Evolutionary conservation across 2,888 invertebrate genomes (phyloP).

Genomic region (Tenthredo notha): DNA sequence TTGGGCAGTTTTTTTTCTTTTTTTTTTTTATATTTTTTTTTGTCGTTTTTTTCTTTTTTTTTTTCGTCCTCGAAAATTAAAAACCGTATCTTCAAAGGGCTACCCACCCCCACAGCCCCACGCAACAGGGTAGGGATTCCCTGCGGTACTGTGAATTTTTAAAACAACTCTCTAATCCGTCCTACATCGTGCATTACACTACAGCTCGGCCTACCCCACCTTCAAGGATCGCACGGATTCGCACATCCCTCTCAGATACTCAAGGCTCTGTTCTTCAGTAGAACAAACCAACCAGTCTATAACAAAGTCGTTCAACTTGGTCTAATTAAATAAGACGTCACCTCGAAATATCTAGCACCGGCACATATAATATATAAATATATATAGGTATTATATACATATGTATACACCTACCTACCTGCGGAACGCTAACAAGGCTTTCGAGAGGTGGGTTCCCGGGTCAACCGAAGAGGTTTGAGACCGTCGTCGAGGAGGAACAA

Average conservation of each 20-base stretch:
- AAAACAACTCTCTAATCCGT: conserved; percentile 13
- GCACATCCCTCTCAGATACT: neutral
- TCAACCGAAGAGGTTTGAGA: conserved; percentile 44
- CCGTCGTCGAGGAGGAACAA: conserved; percentile 16
- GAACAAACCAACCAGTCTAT: conserved; percentile 58
- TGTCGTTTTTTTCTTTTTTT: neutral
- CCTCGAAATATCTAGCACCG: conserved; percentile 25
- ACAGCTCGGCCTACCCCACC: conserved; percentile 56
- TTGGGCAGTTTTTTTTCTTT: conserved; percentile 53
- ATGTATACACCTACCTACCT: conserved; percentile 50
- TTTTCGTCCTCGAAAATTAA: conserved; percentile 31
- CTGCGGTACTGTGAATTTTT: conserved; percentile 29
- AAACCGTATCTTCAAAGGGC: conserved; percentile 46
- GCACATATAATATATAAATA: neutral
- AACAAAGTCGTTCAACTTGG: conserved; percentile 75
- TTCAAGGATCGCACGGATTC: neutral
- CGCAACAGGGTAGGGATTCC: neutral
- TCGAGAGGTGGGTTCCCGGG: conserved; percentile 60
- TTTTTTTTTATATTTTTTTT: conserved; percentile 30
- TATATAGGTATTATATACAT: neutral
- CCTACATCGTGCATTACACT: neutral
- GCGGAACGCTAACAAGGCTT: conserved; percentile 71
- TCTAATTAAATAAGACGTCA: conserved; percentile 77
- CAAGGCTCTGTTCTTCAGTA: neutral
- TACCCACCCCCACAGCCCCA: neutral